Percentiles rank a stretch among this genome's conserved stretches.
Conservation (phyloP, 1,140 invertebrate genomes). For the Chionoecetes opilio region DNA sequence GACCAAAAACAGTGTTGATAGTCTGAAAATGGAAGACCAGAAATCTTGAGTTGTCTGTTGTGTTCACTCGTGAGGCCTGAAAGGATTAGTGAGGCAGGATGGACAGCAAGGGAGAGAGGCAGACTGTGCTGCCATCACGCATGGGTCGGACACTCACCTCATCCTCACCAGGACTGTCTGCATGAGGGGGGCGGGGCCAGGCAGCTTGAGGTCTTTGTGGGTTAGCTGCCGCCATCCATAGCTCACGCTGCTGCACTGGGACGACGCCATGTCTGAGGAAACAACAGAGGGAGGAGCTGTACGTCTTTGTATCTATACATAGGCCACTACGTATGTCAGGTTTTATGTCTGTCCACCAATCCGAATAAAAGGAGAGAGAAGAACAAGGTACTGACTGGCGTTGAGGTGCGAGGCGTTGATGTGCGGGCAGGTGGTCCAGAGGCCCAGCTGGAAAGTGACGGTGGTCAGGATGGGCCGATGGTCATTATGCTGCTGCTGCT, state of each 20-base stretch:
- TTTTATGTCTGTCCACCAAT: not conserved
- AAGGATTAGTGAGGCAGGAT: not conserved
- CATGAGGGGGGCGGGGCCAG: conserved; percentile 68
- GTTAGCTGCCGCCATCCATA: conserved; percentile 60
- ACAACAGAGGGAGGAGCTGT: not conserved
- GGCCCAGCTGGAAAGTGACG: conserved; percentile 73
- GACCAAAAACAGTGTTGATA: conserved; percentile 72
- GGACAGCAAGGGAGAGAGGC: not conserved
- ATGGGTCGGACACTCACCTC: conserved; percentile 57
- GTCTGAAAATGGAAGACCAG: conserved; percentile 34
- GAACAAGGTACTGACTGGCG: conserved; percentile 43
- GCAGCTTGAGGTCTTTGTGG: conserved; percentile 72
- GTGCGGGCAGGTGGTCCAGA: conserved; percentile 74
- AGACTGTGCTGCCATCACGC: not conserved
- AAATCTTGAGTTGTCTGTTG: not conserved
- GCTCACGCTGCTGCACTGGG: conserved; percentile 66
- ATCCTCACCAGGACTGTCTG: conserved; percentile 75
- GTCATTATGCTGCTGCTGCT: not conserved
- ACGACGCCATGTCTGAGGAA: conserved; percentile 49
- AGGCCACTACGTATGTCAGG: not conserved
- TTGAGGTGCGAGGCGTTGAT: conserved; percentile 69
- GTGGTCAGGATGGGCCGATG: conserved; percentile 61
- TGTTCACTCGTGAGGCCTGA: not conserved
- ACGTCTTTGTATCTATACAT: not conserved
- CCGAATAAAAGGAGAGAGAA: not conserved